Conservation (phyloP, 2,888 invertebrate genomes). For the Phyllotreta cruciferae region DNA sequence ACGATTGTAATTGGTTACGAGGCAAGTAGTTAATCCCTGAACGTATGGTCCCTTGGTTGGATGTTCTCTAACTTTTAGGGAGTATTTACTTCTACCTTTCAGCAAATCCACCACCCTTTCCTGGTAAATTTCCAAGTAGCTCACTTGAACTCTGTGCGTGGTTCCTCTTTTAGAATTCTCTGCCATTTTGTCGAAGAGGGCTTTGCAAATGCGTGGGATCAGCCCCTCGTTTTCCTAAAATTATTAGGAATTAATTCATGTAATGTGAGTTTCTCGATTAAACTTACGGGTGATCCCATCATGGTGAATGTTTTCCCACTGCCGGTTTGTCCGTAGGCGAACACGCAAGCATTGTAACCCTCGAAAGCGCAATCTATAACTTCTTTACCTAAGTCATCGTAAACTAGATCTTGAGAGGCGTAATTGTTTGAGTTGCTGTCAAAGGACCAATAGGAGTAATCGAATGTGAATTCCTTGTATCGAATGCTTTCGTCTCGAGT, state of each 20-base stretch:
- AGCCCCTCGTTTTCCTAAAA: constrained; percentile 77
- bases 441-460: constrained; percentile 89
- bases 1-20: constrained; percentile 85
- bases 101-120: constrained; percentile 76
- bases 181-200: constrained; percentile 81
- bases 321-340: constrained; percentile 91
- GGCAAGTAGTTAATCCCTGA: constrained; percentile 83
- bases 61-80: constrained; percentile 75
- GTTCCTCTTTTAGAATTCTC: constrained; percentile 82
- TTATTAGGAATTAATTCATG: constrained; percentile 1
- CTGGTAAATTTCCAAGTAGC: constrained; percentile 70
- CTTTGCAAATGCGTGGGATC: constrained; percentile 86
- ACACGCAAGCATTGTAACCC: constrained; percentile 89
- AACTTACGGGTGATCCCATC: constrained; percentile 80
- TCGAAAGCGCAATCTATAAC: constrained; percentile 83
- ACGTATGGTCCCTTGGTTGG: constrained; percentile 82
- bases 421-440: constrained; percentile 73
- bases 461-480: constrained; percentile 87
- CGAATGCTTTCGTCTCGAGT: constrained; percentile 59
- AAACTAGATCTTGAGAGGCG: constrained; percentile 83
- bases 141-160: constrained; percentile 85
- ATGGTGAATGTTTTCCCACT: constrained; percentile 92
- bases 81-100: constrained; percentile 56
- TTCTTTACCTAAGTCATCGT: constrained; percentile 77
- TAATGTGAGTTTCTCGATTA: not conserved